Evolutionary conservation across 2,797 vertebrate species (phyloP).

Genomic region (Periparus ater): DNA sequence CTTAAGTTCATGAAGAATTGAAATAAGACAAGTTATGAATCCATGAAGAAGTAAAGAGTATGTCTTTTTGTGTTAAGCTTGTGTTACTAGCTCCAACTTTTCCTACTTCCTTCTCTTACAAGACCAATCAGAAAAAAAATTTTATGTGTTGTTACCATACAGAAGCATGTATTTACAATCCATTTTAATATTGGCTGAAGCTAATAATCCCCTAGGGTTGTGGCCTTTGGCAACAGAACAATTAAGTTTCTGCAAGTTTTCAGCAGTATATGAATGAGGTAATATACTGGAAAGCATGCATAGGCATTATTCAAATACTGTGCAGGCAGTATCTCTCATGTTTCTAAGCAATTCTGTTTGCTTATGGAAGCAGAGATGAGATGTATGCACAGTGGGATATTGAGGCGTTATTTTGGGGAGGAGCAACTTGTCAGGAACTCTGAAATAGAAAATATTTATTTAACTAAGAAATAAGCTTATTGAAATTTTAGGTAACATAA

Average conservation of each 20-base stretch:
- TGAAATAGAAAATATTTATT: neutral
- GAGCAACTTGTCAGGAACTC: neutral
- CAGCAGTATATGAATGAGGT: neutral
- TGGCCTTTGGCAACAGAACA: constrained; percentile 1
- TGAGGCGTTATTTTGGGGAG: neutral
- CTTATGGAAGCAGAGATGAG: constrained; percentile 7
- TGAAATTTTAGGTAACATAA: neutral
- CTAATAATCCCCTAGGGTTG: neutral
- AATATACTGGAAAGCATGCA: neutral
- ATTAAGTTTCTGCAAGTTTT: constrained; percentile 25
- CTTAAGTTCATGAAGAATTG: neutral
- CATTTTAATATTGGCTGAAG: constrained; percentile 20
- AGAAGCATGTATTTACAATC: neutral
- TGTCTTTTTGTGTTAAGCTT: neutral
- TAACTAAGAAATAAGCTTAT: neutral
- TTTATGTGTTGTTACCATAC: neutral
- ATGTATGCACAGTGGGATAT: neutral
- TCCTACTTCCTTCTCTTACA: neutral
- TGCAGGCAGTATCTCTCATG: neutral
- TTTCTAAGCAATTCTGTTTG: constrained; percentile 33
- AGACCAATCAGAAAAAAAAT: neutral
- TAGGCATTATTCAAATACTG: neutral
- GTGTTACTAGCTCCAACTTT: neutral
- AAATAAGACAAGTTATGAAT: neutral
- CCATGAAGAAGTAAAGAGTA: neutral